A percentile compares a stretch with the other conserved stretches of the same genome.
Conservation (phyloP, 1,140 invertebrate species). For the Tetranychus cinnabarinus region DNA sequence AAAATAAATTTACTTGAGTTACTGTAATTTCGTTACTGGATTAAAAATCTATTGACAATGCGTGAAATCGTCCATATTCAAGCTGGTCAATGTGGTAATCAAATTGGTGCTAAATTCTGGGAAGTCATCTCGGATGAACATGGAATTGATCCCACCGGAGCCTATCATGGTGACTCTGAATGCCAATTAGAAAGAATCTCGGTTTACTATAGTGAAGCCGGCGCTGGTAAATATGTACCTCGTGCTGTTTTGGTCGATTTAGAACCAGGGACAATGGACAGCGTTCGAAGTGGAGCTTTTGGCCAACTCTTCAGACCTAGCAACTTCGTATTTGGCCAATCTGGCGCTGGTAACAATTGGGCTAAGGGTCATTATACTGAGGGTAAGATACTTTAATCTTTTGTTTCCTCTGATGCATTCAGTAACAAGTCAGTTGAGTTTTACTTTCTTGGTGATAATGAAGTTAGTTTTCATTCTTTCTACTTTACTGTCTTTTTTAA, state of each 20-base stretch:
- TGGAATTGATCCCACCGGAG: constrained; percentile 57
- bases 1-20: too few relatives aligned
- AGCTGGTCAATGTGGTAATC: constrained; percentile 77
- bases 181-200: constrained; percentile 69
- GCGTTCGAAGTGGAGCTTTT: constrained; percentile 58
- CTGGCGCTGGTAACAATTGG: constrained; percentile 54
- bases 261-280: constrained; percentile 77
- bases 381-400: constrained; percentile 28
- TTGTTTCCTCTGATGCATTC: too few relatives aligned
- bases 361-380: constrained; percentile 80
- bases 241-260: constrained; percentile 62
- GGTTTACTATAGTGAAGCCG: constrained; percentile 73
- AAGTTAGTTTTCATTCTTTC: neutral
- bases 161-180: constrained; percentile 61
- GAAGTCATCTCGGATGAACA: constrained; percentile 71
- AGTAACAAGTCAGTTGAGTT: too few relatives aligned
- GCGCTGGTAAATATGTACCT: constrained; percentile 64
- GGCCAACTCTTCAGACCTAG: constrained; percentile 57
- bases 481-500: neutral
- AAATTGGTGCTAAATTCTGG: constrained; percentile 57
- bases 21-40: too few relatives aligned
- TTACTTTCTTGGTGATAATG: neutral
- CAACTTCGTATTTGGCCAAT: constrained; percentile 15
- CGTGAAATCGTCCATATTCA: constrained; percentile 83
- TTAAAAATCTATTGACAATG: constrained; percentile 27